phyloP scores from a whole-genome alignment of 2,888 invertebrate genomes.

The Oxyteleia sp. region DNA sequence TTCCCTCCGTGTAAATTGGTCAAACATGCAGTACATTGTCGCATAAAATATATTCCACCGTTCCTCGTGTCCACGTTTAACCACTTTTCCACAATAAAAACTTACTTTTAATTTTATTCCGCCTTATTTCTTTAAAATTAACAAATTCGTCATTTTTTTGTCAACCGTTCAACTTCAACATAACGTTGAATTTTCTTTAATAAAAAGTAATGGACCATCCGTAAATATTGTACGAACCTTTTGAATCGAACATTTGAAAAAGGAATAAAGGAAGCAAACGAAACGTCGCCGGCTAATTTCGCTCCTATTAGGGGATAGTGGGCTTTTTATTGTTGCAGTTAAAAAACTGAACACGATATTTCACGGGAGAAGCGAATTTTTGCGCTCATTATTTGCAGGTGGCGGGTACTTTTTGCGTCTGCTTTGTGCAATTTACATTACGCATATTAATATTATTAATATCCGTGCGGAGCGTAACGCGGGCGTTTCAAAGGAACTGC shows the following conservation, averaged over 20 bases:
- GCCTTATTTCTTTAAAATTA: too few species aligned
- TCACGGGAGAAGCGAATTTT: conserved; percentile 55
- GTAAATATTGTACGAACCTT: not conserved
- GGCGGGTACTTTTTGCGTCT: conserved; percentile 56
- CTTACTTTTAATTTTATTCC: too few species aligned
- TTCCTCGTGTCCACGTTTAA: too few species aligned
- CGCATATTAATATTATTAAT: conserved; percentile 67
- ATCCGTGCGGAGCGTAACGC: conserved; percentile 26
- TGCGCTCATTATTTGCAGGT: conserved; percentile 66
- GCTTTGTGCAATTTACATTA: conserved; percentile 64
- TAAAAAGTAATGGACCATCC: not conserved
- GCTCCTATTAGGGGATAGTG: conserved; percentile 29
- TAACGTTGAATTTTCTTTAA: conserved; percentile 1
- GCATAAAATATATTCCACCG: too few species aligned
- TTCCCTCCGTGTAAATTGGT: too few species aligned
- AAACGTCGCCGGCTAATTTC: conserved; percentile 32
- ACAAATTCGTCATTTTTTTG: not conserved
- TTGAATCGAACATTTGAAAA: not conserved
- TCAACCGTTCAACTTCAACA: not conserved
- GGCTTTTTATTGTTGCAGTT: conserved; percentile 51
- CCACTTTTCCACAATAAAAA: too few species aligned
- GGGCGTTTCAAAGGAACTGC: conserved; percentile 36
- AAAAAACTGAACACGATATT: conserved; percentile 56
- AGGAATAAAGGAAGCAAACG: not conserved
- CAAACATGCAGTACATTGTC: too few species aligned